These are phyloP conservation scores for Emydocephalus ijimae DNA, from an alignment of 2,113 vertebrate species.

Conservation along the genomic window DNA sequence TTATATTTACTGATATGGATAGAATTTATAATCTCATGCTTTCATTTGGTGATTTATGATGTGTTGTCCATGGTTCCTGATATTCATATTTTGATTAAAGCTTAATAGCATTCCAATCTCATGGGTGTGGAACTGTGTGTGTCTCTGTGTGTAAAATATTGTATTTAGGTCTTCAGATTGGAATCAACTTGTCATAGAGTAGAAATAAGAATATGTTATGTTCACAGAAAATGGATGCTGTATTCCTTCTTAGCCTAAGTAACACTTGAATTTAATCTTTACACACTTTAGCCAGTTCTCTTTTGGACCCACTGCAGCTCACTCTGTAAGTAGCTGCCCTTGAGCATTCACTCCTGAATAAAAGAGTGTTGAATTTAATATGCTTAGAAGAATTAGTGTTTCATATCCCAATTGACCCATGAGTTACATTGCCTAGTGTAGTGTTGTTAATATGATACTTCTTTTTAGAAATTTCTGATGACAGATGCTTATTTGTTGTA, in stretches of 20 bases:
- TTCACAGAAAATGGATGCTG: not conserved
- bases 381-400: not conserved
- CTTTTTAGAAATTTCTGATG: not conserved
- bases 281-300: not conserved
- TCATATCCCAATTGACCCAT: not conserved
- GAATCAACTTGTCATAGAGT: not conserved
- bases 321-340: not conserved
- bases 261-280: not conserved
- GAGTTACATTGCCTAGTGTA: not conserved
- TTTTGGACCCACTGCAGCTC: not conserved
- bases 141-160: not conserved
- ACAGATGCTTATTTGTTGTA: conserved; percentile 13
- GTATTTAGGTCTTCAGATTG: not conserved
- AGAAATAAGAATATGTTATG: not conserved
- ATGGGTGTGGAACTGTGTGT: not conserved
- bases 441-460: not conserved
- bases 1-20: not conserved
- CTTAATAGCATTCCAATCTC: not conserved
- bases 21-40: not conserved
- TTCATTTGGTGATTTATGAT: not conserved
- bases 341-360: not conserved
- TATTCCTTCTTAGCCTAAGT: not conserved
- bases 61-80: not conserved
- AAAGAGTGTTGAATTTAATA: not conserved
- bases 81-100: not conserved